phyloP scores from a whole-genome alignment of 2,113 vertebrate species.

The Dipodomys spectabilis region DNA sequence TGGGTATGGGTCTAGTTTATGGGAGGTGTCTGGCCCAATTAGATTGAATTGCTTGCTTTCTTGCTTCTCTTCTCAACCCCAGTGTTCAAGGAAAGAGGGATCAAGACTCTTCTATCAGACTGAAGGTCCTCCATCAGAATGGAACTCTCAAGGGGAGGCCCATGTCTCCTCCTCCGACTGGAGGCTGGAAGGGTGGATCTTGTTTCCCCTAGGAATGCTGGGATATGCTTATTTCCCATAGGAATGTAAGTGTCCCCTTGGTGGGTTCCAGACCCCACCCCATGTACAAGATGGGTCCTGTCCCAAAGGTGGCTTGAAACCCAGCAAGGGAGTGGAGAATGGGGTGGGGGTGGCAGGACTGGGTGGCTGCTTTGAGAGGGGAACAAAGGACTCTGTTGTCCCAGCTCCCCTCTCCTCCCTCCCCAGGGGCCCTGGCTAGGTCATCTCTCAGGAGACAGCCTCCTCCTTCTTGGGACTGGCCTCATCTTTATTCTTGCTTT shows the following conservation, averaged over 20 bases:
- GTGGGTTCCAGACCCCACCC: neutral
- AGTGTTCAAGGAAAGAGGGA: neutral
- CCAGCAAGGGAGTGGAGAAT: slow-evolving; percentile 8
- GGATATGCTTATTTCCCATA: neutral
- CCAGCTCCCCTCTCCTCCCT: neutral
- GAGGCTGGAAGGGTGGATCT: neutral
- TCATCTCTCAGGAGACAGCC: slow-evolving; percentile 76
- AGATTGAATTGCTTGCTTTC: neutral
- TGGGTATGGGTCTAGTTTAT: neutral
- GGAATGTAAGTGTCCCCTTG: neutral
- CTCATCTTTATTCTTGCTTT: slow-evolving; percentile 64
- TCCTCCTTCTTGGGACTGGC: slow-evolving; percentile 67
- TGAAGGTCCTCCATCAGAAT: neutral
- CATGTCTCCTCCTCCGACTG: neutral
- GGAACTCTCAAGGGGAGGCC: no score
- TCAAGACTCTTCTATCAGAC: neutral
- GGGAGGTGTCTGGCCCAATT: neutral
- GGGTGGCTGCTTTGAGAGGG: slow-evolving; percentile 64
- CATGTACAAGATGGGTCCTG: neutral
- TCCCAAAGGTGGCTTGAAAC: slow-evolving; percentile 16
- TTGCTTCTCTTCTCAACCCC: slow-evolving; percentile 30
- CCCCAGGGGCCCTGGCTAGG: slow-evolving; percentile 60
- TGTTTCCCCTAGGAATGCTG: neutral
- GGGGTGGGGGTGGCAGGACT: neutral
- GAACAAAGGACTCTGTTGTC: slow-evolving; percentile 76